These are phyloP conservation scores for Dendrocopos noguchii DNA, from an alignment of 2,113 vertebrate species.

Conservation along the genomic window DNA sequence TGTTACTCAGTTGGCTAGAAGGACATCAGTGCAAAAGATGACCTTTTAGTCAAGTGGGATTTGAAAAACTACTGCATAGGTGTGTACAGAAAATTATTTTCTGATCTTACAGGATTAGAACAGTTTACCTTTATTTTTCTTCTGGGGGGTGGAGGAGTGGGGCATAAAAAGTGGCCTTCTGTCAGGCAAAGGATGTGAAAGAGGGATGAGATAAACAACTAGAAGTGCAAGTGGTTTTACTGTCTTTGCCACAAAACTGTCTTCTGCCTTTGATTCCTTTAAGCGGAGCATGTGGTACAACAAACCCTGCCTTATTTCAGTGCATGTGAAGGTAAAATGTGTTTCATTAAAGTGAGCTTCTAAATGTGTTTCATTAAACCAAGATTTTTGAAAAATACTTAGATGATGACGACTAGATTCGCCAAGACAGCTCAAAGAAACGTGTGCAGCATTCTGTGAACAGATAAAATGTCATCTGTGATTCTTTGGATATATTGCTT, in stretches of 20 bases:
- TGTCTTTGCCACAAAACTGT: slow-evolving; percentile 20
- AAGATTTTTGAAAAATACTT: slow-evolving; percentile 66
- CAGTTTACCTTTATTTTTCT: slow-evolving; percentile 32
- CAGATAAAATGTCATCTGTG: slow-evolving; percentile 35
- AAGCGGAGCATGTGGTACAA: not conserved
- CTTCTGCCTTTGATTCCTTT: slow-evolving; percentile 24
- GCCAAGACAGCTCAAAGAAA: slow-evolving; percentile 25
- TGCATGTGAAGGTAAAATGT: slow-evolving; percentile 64
- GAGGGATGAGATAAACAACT: slow-evolving; percentile 55
- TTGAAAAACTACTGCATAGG: not conserved
- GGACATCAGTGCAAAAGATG: not conserved
- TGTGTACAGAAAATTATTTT: not conserved
- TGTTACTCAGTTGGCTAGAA: not conserved
- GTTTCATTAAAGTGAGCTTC: slow-evolving; percentile 76
- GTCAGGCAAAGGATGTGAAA: slow-evolving; percentile 76
- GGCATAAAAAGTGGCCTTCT: slow-evolving; percentile 31
- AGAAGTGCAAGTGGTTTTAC: slow-evolving; percentile 63
- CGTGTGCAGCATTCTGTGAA: not conserved
- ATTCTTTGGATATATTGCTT: slow-evolving; percentile 30
- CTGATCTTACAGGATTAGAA: slow-evolving; percentile 11
- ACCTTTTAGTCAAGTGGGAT: rapidly evolving
- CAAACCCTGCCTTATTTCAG: slow-evolving; percentile 40
- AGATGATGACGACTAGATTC: slow-evolving; percentile 47
- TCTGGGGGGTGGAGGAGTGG: not conserved
- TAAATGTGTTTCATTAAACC: slow-evolving; percentile 80